Evolutionary conservation across 2,888 invertebrate genomes (phyloP), one percentile per base, ranked within the genome.

Genomic region (Rhimphoctona megacephalus): DNA sequence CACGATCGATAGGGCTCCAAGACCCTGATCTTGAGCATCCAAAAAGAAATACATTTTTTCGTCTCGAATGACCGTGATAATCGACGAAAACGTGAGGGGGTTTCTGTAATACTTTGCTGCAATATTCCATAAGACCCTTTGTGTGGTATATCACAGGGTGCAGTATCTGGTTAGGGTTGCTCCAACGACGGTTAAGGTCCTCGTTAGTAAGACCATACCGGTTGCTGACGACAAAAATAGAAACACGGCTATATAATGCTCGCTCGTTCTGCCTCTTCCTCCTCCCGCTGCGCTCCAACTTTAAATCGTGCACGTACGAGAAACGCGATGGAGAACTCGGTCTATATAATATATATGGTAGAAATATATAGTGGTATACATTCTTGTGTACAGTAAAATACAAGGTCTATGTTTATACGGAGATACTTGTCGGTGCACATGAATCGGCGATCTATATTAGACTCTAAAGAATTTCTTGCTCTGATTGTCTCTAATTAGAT

Each of bases 151-250:
- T 97, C 92, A 97, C 96, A 85, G 98, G 98, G 95, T 98, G 97
- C 88, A 97, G 94, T 90, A 95, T 95, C 89, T 96, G 96, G 94
- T 96, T 96, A 61, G 98, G 98, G 92, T 96, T 96, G 92, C 96
- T 96, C 98, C 98, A 98, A 83, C 97, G 96, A 90, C 98, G 96
- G 95, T 98, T 98, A 94, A 98, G 95, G 95, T 98, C 98, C 95
- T 97, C 97, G 93, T 97, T 97, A 92, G 97, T 97, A 93, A 98
- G 94, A 76, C 97, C 97, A 95, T 97, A 97, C 89, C 98, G 96
- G 94, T 97, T 97, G 94, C 97, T 97, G 95, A 70, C 46, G 85
- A 85, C 72, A 83, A 80, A 86, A 86, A 86, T 83, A 83, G 93
- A 94, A 93, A 82, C 61, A 30, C 83, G 76, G 76, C 74, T 77